These are phyloP conservation scores for Trileptium ribeirensis DNA, from an alignment of 2,888 invertebrate species.

Conservation along the genomic window DNA sequence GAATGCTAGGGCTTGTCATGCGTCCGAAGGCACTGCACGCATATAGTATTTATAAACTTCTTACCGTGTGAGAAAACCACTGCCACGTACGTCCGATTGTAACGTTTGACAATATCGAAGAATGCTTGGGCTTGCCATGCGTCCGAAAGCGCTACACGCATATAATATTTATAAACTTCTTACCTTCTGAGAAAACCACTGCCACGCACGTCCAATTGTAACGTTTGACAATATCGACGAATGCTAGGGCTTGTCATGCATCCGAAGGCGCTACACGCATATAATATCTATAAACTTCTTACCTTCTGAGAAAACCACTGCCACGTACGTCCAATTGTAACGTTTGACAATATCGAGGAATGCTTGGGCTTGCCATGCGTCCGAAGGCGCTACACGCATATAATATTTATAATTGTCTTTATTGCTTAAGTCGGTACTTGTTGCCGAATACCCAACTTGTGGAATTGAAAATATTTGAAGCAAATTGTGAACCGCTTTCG, in stretches of 20 bases:
- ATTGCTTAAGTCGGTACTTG: constrained; percentile 67
- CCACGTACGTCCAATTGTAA: constrained; percentile 72
- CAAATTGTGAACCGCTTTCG: constrained; percentile 67
- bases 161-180: constrained; percentile 67
- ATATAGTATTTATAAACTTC: constrained; percentile 68
- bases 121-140: constrained; percentile 69
- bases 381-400: constrained; percentile 69
- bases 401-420: constrained; percentile 69
- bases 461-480: constrained; percentile 63
- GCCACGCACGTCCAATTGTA: constrained; percentile 74
- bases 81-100: constrained; percentile 73
- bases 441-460: constrained; percentile 71
- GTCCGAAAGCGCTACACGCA: constrained; percentile 71
- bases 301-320: constrained; percentile 69
- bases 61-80: constrained; percentile 70
- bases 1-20: constrained; percentile 68
- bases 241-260: constrained; percentile 67
- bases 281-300: constrained; percentile 65
- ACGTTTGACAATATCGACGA: constrained; percentile 63
- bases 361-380: constrained; percentile 68
- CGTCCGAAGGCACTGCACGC: constrained; percentile 70
- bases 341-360: constrained; percentile 64
- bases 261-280: constrained; percentile 71
- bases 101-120: constrained; percentile 62
- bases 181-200: constrained; percentile 68